phyloP scores from a whole-genome alignment of 2,888 invertebrate species.

The Zelleria hepariella region DNA sequence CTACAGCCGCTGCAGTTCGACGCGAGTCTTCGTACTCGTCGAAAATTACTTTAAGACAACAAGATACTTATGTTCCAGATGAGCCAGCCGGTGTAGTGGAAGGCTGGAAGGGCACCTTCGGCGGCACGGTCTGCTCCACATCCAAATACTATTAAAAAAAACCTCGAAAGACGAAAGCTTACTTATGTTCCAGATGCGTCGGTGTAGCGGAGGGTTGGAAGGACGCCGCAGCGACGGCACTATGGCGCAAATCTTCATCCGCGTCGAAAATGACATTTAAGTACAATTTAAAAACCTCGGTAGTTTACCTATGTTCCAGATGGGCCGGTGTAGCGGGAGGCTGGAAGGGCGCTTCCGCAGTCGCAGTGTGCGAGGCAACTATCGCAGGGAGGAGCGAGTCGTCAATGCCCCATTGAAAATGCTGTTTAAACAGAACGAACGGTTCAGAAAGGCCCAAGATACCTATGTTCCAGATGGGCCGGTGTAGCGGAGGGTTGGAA shows the following conservation, averaged over 20 bases:
- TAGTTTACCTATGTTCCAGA: conserved; percentile 78
- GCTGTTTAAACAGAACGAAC: no score
- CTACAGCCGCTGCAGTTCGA: no score
- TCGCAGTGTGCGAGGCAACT: conserved; percentile 59
- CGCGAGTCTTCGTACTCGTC: no score
- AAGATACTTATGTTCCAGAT: conserved; percentile 85
- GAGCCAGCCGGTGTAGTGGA: conserved; percentile 88
- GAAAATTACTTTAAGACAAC: no score
- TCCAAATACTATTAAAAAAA: conserved; percentile 24
- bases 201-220: conserved; percentile 96
- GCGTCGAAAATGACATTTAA: no score
- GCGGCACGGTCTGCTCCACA: conserved; percentile 62
- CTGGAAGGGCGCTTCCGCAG: conserved; percentile 88
- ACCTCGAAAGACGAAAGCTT: conserved; percentile 14
- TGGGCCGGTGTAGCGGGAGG: conserved; percentile 89
- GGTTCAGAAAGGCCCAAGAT: no score
- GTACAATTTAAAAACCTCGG: no score
- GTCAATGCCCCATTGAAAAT: no score
- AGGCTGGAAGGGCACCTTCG: conserved; percentile 91
- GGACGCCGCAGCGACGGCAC: no score
- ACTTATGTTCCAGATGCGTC: conserved; percentile 83
- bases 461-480: conserved; percentile 83
- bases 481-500: conserved; percentile 96
- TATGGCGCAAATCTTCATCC: no score
- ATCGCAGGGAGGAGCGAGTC: no score